Conservation (phyloP, 2,797 vertebrate species). For the Pseudochirops cupreus region DNA sequence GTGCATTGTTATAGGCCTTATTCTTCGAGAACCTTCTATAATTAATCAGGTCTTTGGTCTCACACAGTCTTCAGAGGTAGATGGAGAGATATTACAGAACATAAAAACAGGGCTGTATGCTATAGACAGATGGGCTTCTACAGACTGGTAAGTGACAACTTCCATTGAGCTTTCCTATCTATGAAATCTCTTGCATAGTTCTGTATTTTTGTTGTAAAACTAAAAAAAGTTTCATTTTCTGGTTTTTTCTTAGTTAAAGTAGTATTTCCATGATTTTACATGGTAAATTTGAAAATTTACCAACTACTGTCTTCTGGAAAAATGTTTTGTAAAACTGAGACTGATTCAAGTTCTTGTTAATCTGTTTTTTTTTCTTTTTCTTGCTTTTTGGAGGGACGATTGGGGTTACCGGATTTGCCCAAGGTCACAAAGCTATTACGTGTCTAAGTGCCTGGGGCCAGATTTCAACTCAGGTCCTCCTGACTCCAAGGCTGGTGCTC, state of each 20-base stretch:
- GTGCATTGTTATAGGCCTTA: conserved; percentile 96
- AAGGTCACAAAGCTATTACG: no score
- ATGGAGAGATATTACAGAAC: conserved; percentile 92
- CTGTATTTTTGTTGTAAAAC: not conserved
- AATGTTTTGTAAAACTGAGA: not conserved
- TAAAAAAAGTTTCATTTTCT: not conserved
- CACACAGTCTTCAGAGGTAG: conserved; percentile 92
- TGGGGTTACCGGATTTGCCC: no score
- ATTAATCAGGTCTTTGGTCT: conserved; percentile 94
- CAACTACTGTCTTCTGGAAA: not conserved
- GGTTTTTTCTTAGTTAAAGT: not conserved
- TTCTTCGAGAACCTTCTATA: conserved; percentile 92
- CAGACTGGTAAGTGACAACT: conserved; percentile 91
- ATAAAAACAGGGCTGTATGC: conserved; percentile 92
- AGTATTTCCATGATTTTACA: not conserved
- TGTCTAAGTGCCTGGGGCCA: no score
- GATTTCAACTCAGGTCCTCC: no score
- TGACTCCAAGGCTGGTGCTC: no score
- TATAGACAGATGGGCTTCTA: conserved; percentile 93
- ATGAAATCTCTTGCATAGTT: not conserved
- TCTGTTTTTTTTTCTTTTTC: not conserved
- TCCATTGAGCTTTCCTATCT: not conserved
- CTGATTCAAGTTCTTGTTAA: not conserved
- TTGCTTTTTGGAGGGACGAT: no score
- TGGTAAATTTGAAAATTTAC: not conserved